Base-by-base conservation (phyloP, 2,888 invertebrate species). In the Perdita meconis region DNA sequence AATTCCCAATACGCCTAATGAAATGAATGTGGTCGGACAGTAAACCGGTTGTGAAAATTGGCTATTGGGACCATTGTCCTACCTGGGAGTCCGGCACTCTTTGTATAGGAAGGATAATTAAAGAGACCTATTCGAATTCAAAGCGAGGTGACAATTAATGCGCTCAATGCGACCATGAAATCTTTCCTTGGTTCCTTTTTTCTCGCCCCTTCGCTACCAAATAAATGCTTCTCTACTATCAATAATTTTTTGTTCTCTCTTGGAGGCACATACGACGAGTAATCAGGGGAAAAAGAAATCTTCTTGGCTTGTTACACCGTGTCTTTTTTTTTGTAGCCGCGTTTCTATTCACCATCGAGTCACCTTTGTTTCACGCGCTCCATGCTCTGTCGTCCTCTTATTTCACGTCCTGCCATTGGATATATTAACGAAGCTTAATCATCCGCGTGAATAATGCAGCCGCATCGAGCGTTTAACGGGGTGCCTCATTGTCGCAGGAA, bases 401-500 rank as follows among this genome's bases (percentile, higher is more conserved):
- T 59, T 30, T 42, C 47, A 30, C 73, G 12, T 19, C 19, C 24
- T 34, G 65, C 67, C 69, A 73, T 80, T 69, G 78, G 80, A 83
- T 69, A 79, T 84, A 83, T 83, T 83, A 83, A 75, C 84, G 51
- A 47, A 75, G 67, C 81, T 83, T 81, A 81, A 83, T 84, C 84
- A 79, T 81, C 60, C 44, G 56, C 50, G 57, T 84, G 81, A 84
- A 75, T 84, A 75, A 84, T 81, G 80, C 80, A 70, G 63, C 66
- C 60, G 47, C 84, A 83, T 83, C 78, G 84, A 78, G 77, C 63
- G 76, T 81, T 84, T 81, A 83, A 85, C 83, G 77, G 82, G 75
- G 76, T 77, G 79, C 71, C 82, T 82, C 85, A 85, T 87, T 80
- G 87, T 85, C 87, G 82, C 79, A 65, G 74, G 56, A 84, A 87